A percentile compares a stretch with the other conserved stretches of the same genome.
Evolutionary conservation across 1,140 invertebrate genomes (phyloP).

Genomic region (Oreohelix idahoensis): DNA sequence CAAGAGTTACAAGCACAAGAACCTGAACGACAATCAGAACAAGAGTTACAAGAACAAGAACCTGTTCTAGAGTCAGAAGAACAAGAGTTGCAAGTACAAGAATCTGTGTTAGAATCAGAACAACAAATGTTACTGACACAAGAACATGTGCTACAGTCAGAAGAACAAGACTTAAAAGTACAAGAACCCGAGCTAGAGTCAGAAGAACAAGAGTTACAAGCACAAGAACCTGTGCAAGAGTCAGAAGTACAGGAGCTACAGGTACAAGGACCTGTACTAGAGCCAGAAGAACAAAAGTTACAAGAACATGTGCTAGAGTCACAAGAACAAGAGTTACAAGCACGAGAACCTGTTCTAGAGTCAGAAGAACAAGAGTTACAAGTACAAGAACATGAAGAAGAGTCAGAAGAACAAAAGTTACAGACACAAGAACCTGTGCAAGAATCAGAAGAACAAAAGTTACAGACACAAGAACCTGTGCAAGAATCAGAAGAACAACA

Average conservation of each 20-base stretch:
- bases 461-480: not conserved
- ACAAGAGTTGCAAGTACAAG: too few species aligned
- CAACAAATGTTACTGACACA: too few species aligned
- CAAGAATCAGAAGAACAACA: not conserved
- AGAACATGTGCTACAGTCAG: too few species aligned
- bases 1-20: too few species aligned
- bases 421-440: not conserved
- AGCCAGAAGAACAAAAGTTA: not conserved
- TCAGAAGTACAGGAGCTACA: not conserved
- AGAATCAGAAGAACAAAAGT: not conserved
- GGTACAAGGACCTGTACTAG: not conserved
- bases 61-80: too few species aligned
- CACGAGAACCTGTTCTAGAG: not conserved
- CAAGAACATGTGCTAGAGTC: not conserved
- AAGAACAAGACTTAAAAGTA: not conserved
- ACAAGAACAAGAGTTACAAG: not conserved
- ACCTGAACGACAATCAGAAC: too few species aligned
- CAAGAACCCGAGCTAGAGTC: not conserved
- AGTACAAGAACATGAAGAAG: not conserved
- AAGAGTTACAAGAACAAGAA: too few species aligned
- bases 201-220: not conserved
- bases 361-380: not conserved
- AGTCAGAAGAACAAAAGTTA: not conserved
- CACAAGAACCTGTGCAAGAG: not conserved
- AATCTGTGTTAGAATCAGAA: too few species aligned